Conservation (phyloP, 2,113 vertebrate genomes). For the Mesocricetus auratus region DNA sequence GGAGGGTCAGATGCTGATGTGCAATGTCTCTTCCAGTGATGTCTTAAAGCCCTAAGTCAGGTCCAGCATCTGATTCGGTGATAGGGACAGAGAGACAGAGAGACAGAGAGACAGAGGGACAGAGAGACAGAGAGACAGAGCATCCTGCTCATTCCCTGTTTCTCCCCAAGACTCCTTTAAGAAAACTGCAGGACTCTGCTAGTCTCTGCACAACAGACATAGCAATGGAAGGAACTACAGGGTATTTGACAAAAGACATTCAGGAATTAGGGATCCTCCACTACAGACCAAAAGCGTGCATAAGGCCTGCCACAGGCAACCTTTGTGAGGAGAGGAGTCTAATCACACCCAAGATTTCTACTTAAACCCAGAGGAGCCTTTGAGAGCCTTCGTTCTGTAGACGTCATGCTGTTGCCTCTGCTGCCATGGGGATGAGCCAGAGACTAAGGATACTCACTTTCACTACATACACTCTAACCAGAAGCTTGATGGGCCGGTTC, state of each 20-base stretch:
- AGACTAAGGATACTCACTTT: slow-evolving; percentile 88
- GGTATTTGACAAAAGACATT: neutral
- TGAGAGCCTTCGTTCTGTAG: neutral
- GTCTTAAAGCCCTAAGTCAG: slow-evolving; percentile 20
- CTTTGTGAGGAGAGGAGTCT: neutral
- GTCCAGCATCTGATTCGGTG: neutral
- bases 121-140: neutral
- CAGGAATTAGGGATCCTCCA: too few relatives aligned
- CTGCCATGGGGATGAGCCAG: neutral
- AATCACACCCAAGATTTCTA: neutral
- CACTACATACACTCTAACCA: slow-evolving; percentile 93
- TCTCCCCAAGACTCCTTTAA: neutral
- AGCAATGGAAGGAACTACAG: neutral
- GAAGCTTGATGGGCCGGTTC: slow-evolving; percentile 93
- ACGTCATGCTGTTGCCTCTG: neutral
- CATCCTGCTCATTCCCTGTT: neutral
- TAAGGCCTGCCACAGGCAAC: neutral
- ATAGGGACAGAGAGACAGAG: neutral
- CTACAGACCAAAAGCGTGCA: too few relatives aligned
- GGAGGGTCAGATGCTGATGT: neutral
- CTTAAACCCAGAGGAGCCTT: neutral
- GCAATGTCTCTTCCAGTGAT: neutral
- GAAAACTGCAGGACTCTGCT: neutral
- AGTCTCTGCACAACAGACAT: neutral
- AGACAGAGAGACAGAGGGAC: neutral